Percentiles rank a stretch among this genome's conserved stretches.
Evolutionary conservation across 2,888 invertebrate genomes (phyloP).

Genomic region (Aleiodes testaceus): DNA sequence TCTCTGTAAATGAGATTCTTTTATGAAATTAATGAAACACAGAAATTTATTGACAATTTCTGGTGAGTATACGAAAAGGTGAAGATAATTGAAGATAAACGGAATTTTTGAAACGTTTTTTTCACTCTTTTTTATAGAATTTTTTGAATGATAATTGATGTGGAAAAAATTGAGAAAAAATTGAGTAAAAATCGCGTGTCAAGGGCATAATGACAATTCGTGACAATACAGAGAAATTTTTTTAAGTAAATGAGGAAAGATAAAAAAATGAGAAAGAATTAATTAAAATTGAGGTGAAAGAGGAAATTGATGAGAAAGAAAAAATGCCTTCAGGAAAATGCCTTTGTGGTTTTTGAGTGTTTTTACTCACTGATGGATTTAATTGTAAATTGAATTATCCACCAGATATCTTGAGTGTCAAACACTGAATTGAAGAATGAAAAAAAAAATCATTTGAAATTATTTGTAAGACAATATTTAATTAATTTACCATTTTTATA

Average conservation of each 20-base stretch:
- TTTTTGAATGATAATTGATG: not conserved
- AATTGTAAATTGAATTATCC: constrained; percentile 9
- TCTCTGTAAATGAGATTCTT: too few relatives aligned
- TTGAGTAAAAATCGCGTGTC: constrained; percentile 3
- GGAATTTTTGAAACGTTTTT: not conserved
- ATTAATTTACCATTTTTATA: constrained; percentile 26
- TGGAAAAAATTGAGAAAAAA: not conserved
- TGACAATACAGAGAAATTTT: constrained; percentile 18
- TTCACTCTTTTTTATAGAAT: constrained; percentile 1
- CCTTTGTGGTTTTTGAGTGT: constrained; percentile 24
- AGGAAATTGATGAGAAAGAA: not conserved
- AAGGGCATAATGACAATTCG: constrained; percentile 13
- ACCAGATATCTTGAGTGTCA: not conserved
- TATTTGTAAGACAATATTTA: constrained; percentile 26
- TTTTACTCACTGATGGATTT: constrained; percentile 2
- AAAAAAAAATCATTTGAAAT: not conserved
- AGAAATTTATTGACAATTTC: not conserved
- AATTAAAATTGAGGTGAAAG: constrained; percentile 7
- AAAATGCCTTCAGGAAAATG: constrained; percentile 28
- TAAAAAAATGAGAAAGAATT: not conserved
- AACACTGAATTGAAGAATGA: not conserved
- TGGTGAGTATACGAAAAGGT: constrained; percentile 13
- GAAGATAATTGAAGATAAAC: not conserved
- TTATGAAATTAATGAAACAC: too few relatives aligned
- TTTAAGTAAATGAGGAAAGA: too few relatives aligned